Evolutionary conservation across 2,797 vertebrate genomes (phyloP).

Genomic region (Megalops cyprinoides): DNA sequence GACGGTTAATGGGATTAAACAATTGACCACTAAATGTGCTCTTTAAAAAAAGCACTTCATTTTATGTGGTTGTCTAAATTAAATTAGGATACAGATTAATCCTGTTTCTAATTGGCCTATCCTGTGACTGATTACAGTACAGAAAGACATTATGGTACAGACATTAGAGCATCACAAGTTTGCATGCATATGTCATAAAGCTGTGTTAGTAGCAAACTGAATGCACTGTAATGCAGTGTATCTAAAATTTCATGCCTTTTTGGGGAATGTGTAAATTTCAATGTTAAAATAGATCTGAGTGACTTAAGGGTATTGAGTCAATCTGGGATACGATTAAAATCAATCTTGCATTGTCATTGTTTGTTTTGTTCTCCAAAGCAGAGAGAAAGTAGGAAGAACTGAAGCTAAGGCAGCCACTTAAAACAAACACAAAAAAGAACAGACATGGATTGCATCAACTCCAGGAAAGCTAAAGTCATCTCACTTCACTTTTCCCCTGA

Average conservation of each 20-base stretch:
- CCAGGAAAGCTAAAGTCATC: slow-evolving; percentile 34
- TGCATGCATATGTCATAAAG: slow-evolving; percentile 15
- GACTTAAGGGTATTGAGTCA: background rate
- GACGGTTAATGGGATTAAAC: slow-evolving; percentile 5
- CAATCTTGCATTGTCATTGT: background rate
- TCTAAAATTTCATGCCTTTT: background rate
- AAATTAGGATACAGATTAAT: slow-evolving; percentile 20
- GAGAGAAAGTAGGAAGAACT: background rate
- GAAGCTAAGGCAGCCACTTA: background rate
- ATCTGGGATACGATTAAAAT: background rate
- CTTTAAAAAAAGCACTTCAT: background rate
- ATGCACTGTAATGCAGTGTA: slow-evolving; percentile 10
- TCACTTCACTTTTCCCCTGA: slow-evolving; percentile 30
- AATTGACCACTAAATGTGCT: slow-evolving; percentile 17
- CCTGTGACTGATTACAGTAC: background rate
- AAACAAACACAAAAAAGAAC: background rate
- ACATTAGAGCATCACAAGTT: slow-evolving; percentile 8
- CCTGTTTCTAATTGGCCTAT: slow-evolving; percentile 13
- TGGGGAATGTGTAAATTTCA: background rate
- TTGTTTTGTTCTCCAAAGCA: background rate
- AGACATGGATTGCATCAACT: slow-evolving; percentile 49
- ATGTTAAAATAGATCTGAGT: background rate
- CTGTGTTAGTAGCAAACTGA: slow-evolving; percentile 32
- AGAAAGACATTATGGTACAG: background rate
- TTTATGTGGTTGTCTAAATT: slow-evolving; percentile 5